phyloP scores from a whole-genome alignment of 2,113 vertebrate genomes.

The Otus sunia region DNA sequence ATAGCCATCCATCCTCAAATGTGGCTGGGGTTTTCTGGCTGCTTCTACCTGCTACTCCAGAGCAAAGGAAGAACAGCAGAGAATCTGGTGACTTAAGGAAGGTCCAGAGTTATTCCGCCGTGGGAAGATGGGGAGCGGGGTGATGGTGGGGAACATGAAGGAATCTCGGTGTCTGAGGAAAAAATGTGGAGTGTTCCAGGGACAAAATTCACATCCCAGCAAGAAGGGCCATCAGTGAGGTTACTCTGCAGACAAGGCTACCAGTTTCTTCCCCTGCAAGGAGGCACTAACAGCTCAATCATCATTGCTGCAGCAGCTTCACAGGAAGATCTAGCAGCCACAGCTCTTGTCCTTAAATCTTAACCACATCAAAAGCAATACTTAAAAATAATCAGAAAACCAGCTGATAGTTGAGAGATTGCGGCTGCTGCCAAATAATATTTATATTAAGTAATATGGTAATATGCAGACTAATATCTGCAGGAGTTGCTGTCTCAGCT shows the following conservation, averaged over 20 bases:
- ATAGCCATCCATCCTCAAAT: neutral
- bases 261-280: too few species aligned
- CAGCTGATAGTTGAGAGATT: neutral
- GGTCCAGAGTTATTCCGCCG: accelerated
- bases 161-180: neutral
- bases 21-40: neutral
- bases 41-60: neutral
- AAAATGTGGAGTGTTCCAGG: neutral
- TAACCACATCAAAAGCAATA: neutral
- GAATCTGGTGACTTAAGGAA: neutral
- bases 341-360: neutral
- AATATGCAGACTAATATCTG: neutral
- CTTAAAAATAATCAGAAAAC: neutral
- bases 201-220: neutral
- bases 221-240: neutral
- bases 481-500: neutral
- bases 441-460: neutral
- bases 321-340: neutral
- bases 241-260: neutral
- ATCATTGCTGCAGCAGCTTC: neutral
- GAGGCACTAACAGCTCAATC: neutral
- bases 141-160: neutral
- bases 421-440: neutral
- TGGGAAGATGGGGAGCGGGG: accelerated
- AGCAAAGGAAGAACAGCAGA: neutral